A percentile compares a stretch with the other conserved stretches of the same genome.
phyloP scores from a whole-genome alignment of 2,888 invertebrate genomes.

The Drosophila emarginata region DNA sequence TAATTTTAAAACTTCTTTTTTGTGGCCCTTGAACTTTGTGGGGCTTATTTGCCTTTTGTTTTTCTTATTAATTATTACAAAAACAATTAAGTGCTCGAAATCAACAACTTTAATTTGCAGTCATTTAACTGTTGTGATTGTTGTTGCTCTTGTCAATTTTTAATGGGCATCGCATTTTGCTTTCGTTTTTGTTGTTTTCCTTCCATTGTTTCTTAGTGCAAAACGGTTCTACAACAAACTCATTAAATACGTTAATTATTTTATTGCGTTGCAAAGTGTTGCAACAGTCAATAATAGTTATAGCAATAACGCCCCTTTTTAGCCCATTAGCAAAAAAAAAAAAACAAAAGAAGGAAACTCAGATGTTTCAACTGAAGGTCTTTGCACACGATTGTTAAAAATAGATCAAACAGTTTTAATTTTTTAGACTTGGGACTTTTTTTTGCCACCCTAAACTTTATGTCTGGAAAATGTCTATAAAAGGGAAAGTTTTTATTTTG shows the following conservation, averaged over 20 bases:
- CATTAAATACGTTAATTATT: slow-evolving; percentile 75
- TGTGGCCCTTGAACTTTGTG: slow-evolving; percentile 42
- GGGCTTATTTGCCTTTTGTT: slow-evolving; percentile 30
- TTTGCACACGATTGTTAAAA: slow-evolving; percentile 38
- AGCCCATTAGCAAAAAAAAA: slow-evolving; percentile 47
- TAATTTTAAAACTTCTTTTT: neutral
- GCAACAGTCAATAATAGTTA: slow-evolving; percentile 38
- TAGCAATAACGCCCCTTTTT: slow-evolving; percentile 32
- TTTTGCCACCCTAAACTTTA: no score
- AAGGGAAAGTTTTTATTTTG: slow-evolving; percentile 17
- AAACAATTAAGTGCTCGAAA: slow-evolving; percentile 65
- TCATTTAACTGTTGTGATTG: slow-evolving; percentile 58
- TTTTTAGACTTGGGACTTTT: neutral
- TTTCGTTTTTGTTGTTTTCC: slow-evolving; percentile 24
- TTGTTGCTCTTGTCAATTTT: slow-evolving; percentile 61
- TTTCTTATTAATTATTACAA: slow-evolving; percentile 73
- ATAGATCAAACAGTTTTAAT: slow-evolving; percentile 2
- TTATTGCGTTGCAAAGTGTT: slow-evolving; percentile 65
- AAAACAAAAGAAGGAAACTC: slow-evolving; percentile 34
- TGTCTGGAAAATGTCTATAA: no score
- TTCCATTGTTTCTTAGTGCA: slow-evolving; percentile 48
- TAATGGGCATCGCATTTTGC: slow-evolving; percentile 70
- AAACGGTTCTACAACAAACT: slow-evolving; percentile 70
- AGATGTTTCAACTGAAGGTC: slow-evolving; percentile 61
- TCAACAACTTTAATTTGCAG: slow-evolving; percentile 74